Conservation (phyloP, 1,140 invertebrate species). For the Leguminivora glycinivorella region DNA sequence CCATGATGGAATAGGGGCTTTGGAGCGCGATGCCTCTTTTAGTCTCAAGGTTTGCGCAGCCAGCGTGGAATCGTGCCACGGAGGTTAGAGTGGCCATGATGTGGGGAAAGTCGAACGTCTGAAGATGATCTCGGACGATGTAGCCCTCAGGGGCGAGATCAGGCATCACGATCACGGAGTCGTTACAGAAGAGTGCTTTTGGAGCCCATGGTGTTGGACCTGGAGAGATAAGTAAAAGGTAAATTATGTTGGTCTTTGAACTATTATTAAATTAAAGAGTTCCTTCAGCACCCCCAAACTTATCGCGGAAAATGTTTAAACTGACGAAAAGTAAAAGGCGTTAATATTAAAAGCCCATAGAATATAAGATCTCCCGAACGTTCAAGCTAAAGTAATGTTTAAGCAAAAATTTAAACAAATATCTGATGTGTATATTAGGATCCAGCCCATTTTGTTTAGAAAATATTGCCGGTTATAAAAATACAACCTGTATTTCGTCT, state of each 20-base stretch:
- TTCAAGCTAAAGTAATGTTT: too few relatives aligned
- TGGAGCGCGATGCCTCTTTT: conserved; percentile 34
- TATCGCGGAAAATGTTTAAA: too few relatives aligned
- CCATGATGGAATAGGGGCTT: conserved; percentile 35
- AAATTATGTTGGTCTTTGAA: not conserved
- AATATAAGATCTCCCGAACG: too few relatives aligned
- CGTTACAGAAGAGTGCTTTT: conserved; percentile 50
- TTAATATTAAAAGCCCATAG: too few relatives aligned
- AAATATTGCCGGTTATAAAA: too few relatives aligned
- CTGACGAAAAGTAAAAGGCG: too few relatives aligned
- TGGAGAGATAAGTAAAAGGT: conserved; percentile 35
- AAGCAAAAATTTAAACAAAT: too few relatives aligned
- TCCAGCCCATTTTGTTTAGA: too few relatives aligned
- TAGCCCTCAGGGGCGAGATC: conserved; percentile 54
- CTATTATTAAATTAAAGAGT: too few relatives aligned
- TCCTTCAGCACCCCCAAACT: too few relatives aligned
- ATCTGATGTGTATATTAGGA: too few relatives aligned
- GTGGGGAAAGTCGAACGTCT: conserved; percentile 50
- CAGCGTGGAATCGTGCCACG: conserved; percentile 60
- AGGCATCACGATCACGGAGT: conserved; percentile 55
- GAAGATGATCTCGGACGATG: conserved; percentile 30
- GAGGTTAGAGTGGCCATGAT: conserved; percentile 36
- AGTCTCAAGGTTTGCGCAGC: conserved; percentile 52
- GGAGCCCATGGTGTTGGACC: conserved; percentile 48
- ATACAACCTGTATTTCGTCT: too few relatives aligned